Base-by-base conservation (phyloP, 2,888 invertebrate species). In the Lypha dubia region DNA sequence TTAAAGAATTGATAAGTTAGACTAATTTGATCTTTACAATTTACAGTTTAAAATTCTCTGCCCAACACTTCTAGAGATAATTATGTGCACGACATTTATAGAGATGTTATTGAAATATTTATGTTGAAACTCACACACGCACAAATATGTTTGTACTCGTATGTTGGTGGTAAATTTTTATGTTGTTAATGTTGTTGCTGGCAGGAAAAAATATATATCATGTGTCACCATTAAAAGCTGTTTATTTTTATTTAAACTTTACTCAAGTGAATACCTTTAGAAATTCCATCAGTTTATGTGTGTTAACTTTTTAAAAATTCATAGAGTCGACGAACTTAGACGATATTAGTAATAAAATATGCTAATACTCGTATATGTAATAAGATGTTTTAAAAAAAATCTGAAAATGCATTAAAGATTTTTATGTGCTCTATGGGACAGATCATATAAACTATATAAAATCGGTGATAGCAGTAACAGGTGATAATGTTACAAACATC, bases 181-280 rank as follows among this genome's bases (percentile, higher is more conserved):
- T n/a, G 15, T 35, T 41, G 38, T 38, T 28, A 38, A 8, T 74
- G 22, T 28, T 65, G 15, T 17, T 58, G 58, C 15, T 9, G 17
- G 17, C 11, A 6, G 9, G 11, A 51, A 68, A 56, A 20, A 53
- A n/a, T n/a, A n/a, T n/a, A n/a, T n/a, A 38, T 58, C 58, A 49
- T 73, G 28, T 73, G 79, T 65, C 73, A 67, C 65, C 56, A 73
- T 49, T 63, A 73, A 73, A 24, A 73, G 73, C n/a, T 65, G 71
- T 49, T 80, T 65, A 67, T 73, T 63, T 24, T 60, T 60, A 9
- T 24, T 67, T 58, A 76, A n/a, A 67, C 46, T 60, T 79, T 53
- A 35, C 63, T 28, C 71, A 32, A 46, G 63, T 79, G 56, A 63
- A 63, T 79, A 71, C 71, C 49, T 44, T 32, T 24, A 35, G 17